Percentiles rank a stretch among this genome's conserved stretches.
phyloP scores from a whole-genome alignment of 1,140 invertebrate species.

The Trissolcus basalis region DNA sequence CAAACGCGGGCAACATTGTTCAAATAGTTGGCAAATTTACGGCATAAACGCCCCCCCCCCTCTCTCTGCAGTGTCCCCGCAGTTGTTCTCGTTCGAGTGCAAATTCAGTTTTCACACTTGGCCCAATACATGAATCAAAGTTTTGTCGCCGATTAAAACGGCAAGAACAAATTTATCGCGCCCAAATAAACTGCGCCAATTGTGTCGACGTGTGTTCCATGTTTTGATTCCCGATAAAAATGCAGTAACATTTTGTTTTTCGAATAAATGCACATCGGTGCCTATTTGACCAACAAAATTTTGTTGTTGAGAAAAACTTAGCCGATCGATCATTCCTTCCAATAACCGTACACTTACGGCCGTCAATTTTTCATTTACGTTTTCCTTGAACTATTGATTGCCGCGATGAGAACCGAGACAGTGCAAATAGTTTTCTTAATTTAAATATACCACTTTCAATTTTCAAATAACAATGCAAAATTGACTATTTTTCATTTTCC shows the following conservation, averaged over 20 bases:
- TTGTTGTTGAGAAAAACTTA: conserved; percentile 40
- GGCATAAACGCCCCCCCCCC: conserved; percentile 38
- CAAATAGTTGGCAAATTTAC: conserved; percentile 56
- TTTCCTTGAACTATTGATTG: conserved; percentile 60
- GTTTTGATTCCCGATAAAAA: not conserved
- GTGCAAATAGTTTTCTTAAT: conserved; percentile 27
- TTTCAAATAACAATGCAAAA: no score
- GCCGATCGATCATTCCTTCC: conserved; percentile 53
- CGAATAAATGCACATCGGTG: no score
- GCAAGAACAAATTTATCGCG: conserved; percentile 30
- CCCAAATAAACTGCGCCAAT: conserved; percentile 1
- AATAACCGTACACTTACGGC: conserved; percentile 51
- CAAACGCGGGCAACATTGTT: conserved; percentile 41
- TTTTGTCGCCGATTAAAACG: conserved; percentile 36
- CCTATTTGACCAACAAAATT: no score
- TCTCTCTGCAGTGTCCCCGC: conserved; percentile 33
- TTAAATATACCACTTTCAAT: conserved; percentile 10
- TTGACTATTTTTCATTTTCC: no score
- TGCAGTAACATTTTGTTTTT: no score
- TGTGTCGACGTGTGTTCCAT: no score
- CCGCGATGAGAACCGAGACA: conserved; percentile 23
- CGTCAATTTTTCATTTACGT: conserved; percentile 55
- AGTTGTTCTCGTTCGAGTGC: conserved; percentile 26
- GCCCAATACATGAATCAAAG: conserved; percentile 46
- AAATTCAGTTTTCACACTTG: conserved; percentile 43